A percentile compares a stretch with the other conserved stretches of the same genome.
Conservation (phyloP, 2,888 invertebrate genomes). For the Tanytarsus gracilentus region DNA sequence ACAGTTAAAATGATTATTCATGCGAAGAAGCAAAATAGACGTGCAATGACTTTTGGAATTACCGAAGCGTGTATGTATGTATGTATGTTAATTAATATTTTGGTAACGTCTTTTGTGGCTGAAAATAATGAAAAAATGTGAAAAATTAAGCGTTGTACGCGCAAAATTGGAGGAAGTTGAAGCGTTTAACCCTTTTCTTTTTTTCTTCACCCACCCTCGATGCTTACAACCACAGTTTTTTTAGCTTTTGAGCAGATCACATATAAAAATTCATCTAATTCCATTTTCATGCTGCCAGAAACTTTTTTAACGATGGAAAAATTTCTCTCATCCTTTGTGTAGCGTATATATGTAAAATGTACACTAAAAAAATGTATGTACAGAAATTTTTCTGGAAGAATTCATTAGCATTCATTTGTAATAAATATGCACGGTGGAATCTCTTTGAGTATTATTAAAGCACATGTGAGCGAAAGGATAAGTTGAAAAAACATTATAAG, state of each 20-base stretch:
- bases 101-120: conserved; percentile 19
- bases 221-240: background rate
- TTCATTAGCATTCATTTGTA: conserved; percentile 24
- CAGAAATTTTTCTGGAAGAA: conserved; percentile 6
- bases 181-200: background rate
- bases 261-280: conserved; percentile 28
- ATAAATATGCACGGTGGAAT: conserved; percentile 22
- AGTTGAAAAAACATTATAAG: too few species aligned
- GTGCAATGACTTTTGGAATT: background rate
- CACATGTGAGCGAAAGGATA: background rate
- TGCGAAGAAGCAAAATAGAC: too few species aligned
- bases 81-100: conserved; percentile 23
- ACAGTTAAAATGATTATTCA: conserved; percentile 28
- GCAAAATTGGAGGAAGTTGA: background rate
- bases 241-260: conserved; percentile 6
- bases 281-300: conserved; percentile 23
- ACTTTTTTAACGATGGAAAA: conserved; percentile 2
- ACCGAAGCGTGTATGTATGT: conserved; percentile 5
- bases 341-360: background rate
- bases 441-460: conserved; percentile 3
- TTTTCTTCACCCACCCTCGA: background rate
- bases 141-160: conserved; percentile 26
- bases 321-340: background rate
- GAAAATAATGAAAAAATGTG: background rate
- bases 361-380: background rate